phyloP scores from a whole-genome alignment of 2,113 vertebrate species.

The Ivindomyrus marchei region DNA sequence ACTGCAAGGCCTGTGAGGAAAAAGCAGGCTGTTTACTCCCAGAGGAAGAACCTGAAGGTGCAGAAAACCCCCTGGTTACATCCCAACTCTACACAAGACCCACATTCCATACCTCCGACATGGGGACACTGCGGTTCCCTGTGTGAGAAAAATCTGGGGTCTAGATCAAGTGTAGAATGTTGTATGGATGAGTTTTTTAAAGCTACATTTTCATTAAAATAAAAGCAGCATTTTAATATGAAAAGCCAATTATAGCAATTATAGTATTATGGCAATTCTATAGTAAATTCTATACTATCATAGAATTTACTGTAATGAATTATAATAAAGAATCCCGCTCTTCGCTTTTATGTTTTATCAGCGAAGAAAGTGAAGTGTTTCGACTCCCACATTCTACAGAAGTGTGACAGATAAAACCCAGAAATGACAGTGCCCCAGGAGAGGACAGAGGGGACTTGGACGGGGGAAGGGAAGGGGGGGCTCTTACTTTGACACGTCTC shows the following conservation, averaged over 20 bases:
- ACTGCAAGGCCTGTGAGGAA: neutral
- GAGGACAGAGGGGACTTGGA: neutral
- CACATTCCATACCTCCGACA: neutral
- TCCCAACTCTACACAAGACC: neutral
- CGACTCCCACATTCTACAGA: neutral
- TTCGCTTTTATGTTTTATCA: neutral
- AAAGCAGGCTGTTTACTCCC: neutral
- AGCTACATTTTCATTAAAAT: neutral
- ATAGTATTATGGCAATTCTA: neutral
- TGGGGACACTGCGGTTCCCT: neutral
- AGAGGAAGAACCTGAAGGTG: neutral
- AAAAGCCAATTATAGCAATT: neutral
- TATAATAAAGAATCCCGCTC: neutral
- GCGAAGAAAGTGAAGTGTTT: neutral
- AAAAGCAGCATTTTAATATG: neutral
- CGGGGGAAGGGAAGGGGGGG: neutral
- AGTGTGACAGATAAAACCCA: neutral
- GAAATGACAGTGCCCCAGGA: neutral
- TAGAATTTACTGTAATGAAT: neutral
- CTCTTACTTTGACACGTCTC: slow-evolving; percentile 32
- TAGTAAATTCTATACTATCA: neutral
- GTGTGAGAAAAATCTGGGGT: neutral
- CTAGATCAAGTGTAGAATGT: neutral
- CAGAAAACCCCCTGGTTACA: neutral
- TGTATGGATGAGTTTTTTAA: neutral